phyloP scores from a whole-genome alignment of 1,140 invertebrate species.

The Cotesia chilonis region DNA sequence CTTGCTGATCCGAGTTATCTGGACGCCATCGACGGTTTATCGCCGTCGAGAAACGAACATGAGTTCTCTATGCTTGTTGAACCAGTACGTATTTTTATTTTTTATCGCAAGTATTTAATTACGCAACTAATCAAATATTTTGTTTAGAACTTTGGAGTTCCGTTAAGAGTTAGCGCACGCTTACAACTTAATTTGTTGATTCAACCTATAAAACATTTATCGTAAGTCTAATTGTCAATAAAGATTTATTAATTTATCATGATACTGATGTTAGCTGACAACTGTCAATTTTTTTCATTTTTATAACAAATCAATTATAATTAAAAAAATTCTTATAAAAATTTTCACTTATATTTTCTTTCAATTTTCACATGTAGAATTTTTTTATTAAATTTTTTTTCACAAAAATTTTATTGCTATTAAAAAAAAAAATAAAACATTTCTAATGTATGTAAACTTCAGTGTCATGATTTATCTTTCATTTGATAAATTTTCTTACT shows the following conservation, averaged over 20 bases:
- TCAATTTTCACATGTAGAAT: too few relatives aligned
- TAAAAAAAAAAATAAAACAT: neutral
- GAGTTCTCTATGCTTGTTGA: slow-evolving; percentile 76
- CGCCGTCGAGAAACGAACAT: slow-evolving; percentile 75
- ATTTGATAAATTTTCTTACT: neutral
- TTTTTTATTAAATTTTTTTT: too few relatives aligned
- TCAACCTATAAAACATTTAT: slow-evolving; percentile 66
- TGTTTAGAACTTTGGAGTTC: slow-evolving; percentile 71
- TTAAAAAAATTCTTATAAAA: too few relatives aligned
- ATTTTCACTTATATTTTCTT: too few relatives aligned
- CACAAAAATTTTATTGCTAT: neutral
- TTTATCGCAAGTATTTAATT: neutral
- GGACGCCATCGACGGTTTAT: slow-evolving; percentile 73
- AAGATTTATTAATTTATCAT: neutral
- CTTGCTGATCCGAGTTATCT: slow-evolving; percentile 76
- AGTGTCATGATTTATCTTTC: too few relatives aligned
- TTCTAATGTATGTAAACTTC: neutral
- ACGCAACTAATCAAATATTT: slow-evolving; percentile 16
- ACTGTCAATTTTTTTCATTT: too few relatives aligned
- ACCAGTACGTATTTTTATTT: slow-evolving; percentile 65
- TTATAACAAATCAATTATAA: too few relatives aligned
- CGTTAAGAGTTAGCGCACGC: slow-evolving; percentile 72
- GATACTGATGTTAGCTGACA: too few relatives aligned
- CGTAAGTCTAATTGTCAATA: slow-evolving; percentile 62
- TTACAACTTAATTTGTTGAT: slow-evolving; percentile 80